Evolutionary conservation across 2,888 invertebrate species (phyloP).

Genomic region (Malthinus seriepunctatus): DNA sequence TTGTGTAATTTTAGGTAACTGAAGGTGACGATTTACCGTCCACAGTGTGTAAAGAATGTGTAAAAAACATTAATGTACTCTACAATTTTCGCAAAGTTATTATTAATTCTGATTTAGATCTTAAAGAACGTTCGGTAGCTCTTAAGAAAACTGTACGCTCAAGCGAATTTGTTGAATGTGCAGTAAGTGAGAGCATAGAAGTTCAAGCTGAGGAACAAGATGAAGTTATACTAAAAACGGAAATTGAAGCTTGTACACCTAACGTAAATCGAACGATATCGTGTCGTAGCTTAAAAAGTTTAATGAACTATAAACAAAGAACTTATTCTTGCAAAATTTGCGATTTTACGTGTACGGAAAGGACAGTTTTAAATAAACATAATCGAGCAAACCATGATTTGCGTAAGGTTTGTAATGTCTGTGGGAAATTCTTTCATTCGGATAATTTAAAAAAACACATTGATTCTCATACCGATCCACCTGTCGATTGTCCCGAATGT

Average conservation of each 20-base stretch:
- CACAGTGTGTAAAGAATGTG: slow-evolving; percentile 16
- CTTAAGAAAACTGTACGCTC: neutral
- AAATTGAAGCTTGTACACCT: neutral
- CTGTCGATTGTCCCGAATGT: slow-evolving; percentile 38
- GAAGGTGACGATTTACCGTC: slow-evolving; percentile 11
- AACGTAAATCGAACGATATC: neutral
- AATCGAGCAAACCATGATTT: slow-evolving; percentile 14
- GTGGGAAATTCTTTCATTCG: slow-evolving; percentile 42
- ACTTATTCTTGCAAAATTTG: slow-evolving; percentile 11
- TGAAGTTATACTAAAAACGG: neutral
- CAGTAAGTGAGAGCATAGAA: neutral
- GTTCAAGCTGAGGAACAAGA: neutral
- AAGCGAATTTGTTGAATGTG: neutral
- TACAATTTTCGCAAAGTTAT: slow-evolving; percentile 24
- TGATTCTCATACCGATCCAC: slow-evolving; percentile 40
- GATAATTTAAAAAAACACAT: slow-evolving; percentile 44
- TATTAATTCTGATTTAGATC: slow-evolving; percentile 12
- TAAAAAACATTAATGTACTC: slow-evolving; percentile 11
- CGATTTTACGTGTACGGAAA: slow-evolving; percentile 1
- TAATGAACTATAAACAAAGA: slow-evolving; percentile 8
- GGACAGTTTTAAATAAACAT: slow-evolving; percentile 7
- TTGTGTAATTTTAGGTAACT: slow-evolving; percentile 3
- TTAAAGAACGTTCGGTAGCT: slow-evolving; percentile 11
- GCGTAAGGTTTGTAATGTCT: slow-evolving; percentile 45
- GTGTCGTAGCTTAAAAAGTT: slow-evolving; percentile 2